A percentile compares a stretch with the other conserved stretches of the same genome.
phyloP scores from a whole-genome alignment of 2,888 invertebrate genomes.

The Nemapogon koenigi region DNA sequence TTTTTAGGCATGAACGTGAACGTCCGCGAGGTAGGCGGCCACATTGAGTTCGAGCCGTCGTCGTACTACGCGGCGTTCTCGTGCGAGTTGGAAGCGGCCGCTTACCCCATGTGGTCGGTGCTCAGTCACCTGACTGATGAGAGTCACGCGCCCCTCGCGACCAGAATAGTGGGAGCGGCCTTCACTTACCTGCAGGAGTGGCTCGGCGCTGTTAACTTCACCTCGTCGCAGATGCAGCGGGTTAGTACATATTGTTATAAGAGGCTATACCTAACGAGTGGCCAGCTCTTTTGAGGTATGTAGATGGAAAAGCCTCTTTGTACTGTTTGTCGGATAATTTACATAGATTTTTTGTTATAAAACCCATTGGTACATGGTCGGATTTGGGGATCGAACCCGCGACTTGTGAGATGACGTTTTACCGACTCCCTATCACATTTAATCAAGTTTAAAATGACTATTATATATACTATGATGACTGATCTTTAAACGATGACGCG shows the following conservation, averaged over 20 bases:
- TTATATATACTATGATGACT: too few species aligned
- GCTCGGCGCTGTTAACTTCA: slow-evolving; percentile 84
- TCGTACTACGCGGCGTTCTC: slow-evolving; percentile 98
- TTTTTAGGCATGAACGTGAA: slow-evolving; percentile 96
- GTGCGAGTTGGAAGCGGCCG: slow-evolving; percentile 95
- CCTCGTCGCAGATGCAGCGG: slow-evolving; percentile 65
- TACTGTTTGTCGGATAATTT: too few species aligned
- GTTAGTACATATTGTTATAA: slow-evolving; percentile 49
- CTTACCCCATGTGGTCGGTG: slow-evolving; percentile 98
- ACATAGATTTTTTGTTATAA: too few species aligned
- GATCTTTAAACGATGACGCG: too few species aligned
- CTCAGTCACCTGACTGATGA: slow-evolving; percentile 84
- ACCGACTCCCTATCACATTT: background rate
- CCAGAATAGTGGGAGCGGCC: slow-evolving; percentile 78
- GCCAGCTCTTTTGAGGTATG: too few species aligned
- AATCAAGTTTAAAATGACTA: too few species aligned
- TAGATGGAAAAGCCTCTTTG: too few species aligned
- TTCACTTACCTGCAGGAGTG: slow-evolving; percentile 83
- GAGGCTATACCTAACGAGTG: too few species aligned
- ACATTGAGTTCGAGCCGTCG: slow-evolving; percentile 96
- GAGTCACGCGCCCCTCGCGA: slow-evolving; percentile 75
- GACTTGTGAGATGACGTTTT: background rate
- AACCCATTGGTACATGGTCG: too few species aligned
- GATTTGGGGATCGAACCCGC: too few species aligned
- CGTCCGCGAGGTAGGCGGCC: slow-evolving; percentile 85